Evolutionary conservation across 2,888 invertebrate species (phyloP).

Genomic region (Cecidostiba fungosa): DNA sequence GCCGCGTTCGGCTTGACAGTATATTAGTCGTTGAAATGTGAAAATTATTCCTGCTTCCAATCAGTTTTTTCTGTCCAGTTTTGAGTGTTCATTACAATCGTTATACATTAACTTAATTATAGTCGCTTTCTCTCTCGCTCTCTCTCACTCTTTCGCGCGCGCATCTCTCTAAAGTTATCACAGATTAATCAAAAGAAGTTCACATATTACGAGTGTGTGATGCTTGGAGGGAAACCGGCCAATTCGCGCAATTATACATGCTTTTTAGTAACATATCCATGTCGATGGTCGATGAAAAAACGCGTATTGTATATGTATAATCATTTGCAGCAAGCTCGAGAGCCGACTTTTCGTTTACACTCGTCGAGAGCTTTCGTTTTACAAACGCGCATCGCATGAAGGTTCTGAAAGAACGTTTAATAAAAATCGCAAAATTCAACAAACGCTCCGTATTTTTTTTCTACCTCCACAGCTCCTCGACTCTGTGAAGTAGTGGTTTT

Average conservation of each 20-base stretch:
- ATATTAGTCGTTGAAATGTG: not conserved
- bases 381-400: not conserved
- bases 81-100: not conserved
- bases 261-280: not conserved
- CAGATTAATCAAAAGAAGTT: slow-evolving; percentile 45
- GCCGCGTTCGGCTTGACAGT: not conserved
- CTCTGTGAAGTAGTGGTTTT: not conserved
- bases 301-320: not conserved
- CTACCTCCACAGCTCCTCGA: not conserved
- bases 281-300: not conserved
- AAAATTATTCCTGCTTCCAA: not conserved
- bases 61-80: not conserved
- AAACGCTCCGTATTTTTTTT: not conserved
- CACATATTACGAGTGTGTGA: not conserved
- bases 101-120: not conserved
- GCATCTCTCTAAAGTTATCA: slow-evolving; percentile 36
- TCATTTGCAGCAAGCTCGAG: not conserved
- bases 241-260: not conserved
- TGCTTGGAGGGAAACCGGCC: not conserved
- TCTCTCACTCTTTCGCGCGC: not conserved
- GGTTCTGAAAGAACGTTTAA: not conserved
- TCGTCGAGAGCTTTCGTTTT: not conserved
- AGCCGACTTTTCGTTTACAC: not conserved
- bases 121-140: not conserved
- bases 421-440: slow-evolving; percentile 12